Evolutionary conservation across 2,888 invertebrate species (phyloP).

Genomic region (Andricus curvator): DNA sequence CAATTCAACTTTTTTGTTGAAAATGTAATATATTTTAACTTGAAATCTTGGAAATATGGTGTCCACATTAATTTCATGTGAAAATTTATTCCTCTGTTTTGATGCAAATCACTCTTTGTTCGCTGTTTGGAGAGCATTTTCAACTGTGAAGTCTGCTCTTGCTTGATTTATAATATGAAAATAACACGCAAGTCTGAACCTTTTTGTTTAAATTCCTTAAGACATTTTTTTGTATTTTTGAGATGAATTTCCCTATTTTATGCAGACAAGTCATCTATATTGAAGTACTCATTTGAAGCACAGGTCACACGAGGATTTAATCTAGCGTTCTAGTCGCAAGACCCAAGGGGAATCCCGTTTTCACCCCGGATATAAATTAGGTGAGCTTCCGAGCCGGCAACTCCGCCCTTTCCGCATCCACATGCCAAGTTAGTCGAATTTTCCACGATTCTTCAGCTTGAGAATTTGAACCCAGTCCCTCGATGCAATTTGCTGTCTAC

Average conservation of each 20-base stretch:
- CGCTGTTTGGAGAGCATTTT: no score
- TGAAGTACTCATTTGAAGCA: neutral
- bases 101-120: no score
- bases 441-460: constrained; percentile 42
- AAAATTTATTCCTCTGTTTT: no score
- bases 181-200: neutral
- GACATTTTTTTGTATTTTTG: neutral
- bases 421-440: constrained; percentile 44
- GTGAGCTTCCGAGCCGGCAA: constrained; percentile 42
- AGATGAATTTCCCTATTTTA: constrained; percentile 14
- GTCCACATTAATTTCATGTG: no score
- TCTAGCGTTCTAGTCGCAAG: constrained; percentile 30
- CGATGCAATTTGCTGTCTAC: constrained; percentile 57
- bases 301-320: constrained; percentile 25
- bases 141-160: neutral
- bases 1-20: no score
- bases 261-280: constrained; percentile 24
- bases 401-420: constrained; percentile 45
- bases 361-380: constrained; percentile 42
- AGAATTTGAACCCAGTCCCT: constrained; percentile 32
- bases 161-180: neutral
- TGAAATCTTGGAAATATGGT: no score
- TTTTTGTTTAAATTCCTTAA: neutral
- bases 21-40: no score
- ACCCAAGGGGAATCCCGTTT: constrained; percentile 29